Conservation (phyloP, 2,888 invertebrate species). For the Nezara viridula region DNA sequence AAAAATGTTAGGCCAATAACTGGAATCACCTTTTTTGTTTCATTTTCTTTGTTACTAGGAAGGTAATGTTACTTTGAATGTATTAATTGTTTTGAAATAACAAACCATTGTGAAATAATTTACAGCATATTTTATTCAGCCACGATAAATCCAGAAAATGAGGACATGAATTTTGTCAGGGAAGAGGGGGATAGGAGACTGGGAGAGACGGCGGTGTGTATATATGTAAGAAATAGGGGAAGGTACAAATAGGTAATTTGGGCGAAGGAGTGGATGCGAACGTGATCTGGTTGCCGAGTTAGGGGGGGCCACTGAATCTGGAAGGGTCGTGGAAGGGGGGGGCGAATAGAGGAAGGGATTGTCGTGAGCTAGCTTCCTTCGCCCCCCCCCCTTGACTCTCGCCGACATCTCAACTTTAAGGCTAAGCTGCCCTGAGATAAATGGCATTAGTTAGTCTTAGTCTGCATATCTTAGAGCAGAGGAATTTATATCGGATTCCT, state of each 20-base stretch:
- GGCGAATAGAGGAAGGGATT: too few relatives aligned
- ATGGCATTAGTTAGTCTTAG: not conserved
- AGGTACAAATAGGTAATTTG: slow-evolving; percentile 45
- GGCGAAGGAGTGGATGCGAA: not conserved
- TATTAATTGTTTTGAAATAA: too few relatives aligned
- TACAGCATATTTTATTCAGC: not conserved
- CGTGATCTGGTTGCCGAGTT: not conserved
- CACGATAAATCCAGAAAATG: not conserved
- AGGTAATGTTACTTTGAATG: too few relatives aligned
- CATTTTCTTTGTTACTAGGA: too few relatives aligned
- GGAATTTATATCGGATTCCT: not conserved
- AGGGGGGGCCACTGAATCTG: too few relatives aligned
- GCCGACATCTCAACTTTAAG: not conserved
- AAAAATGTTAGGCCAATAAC: too few relatives aligned
- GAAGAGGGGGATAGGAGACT: not conserved
- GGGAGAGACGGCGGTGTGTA: not conserved
- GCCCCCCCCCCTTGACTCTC: too few relatives aligned
- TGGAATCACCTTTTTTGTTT: too few relatives aligned
- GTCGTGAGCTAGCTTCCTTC: too few relatives aligned
- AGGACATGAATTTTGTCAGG: not conserved
- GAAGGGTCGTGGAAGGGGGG: not conserved
- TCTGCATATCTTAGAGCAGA: not conserved
- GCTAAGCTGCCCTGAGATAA: not conserved
- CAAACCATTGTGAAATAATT: too few relatives aligned
- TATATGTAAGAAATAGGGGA: slow-evolving; percentile 31